Conservation (phyloP, 2,797 vertebrate genomes). For the Pitangus sulphuratus region DNA sequence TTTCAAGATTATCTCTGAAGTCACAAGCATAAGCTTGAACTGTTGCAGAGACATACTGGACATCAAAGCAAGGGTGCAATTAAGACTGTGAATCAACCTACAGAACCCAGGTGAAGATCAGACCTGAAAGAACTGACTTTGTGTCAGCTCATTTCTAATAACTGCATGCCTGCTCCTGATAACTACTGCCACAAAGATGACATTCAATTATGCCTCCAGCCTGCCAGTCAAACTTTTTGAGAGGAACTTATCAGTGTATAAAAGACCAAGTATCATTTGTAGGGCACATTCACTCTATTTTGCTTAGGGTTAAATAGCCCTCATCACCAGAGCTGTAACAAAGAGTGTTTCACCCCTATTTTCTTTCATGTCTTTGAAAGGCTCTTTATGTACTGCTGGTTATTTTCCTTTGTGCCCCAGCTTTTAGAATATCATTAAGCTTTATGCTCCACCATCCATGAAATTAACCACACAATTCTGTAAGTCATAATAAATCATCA, state of each 20-base stretch:
- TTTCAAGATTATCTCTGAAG: background rate
- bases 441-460: conserved; percentile 36
- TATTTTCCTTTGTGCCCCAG: conserved; percentile 2
- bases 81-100: background rate
- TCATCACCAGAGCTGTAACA: conserved; percentile 6
- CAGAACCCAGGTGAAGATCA: conserved; percentile 11
- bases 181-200: background rate
- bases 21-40: background rate
- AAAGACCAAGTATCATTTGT: background rate
- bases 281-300: background rate
- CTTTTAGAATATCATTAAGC: conserved; percentile 2
- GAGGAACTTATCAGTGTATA: background rate
- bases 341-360: background rate
- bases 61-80: background rate
- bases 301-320: conserved; percentile 8
- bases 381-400: background rate
- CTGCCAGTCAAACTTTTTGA: background rate
- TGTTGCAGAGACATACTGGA: background rate
- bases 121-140: background rate
- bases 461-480: conserved; percentile 40
- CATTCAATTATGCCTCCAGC: background rate
- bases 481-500: conserved; percentile 42
- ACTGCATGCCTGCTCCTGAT: background rate
- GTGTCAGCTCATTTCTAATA: background rate
- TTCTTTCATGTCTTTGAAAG: conserved; percentile 16